These are phyloP conservation scores for Gonocerus acuteangulatus DNA, from an alignment of 2,888 invertebrate genomes.

Conservation along the genomic window DNA sequence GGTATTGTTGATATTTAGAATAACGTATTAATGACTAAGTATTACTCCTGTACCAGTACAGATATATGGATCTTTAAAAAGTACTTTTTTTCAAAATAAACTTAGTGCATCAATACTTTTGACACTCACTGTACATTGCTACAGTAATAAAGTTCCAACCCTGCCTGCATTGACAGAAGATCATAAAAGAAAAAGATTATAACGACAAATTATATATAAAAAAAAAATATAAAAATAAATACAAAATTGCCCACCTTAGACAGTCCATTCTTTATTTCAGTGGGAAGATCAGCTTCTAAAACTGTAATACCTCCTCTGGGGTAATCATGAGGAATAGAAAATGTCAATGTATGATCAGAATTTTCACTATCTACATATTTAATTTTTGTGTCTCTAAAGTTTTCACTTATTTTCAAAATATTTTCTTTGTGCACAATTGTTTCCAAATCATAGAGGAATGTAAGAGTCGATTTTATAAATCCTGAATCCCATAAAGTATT, in stretches of 20 bases:
- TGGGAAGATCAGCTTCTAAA: slow-evolving; percentile 16
- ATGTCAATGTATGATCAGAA: slow-evolving; percentile 9
- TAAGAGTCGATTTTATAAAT: slow-evolving; percentile 1
- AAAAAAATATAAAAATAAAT: too few species aligned
- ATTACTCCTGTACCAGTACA: too few species aligned
- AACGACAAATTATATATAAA: too few species aligned
- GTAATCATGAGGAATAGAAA: slow-evolving; percentile 4
- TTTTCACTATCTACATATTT: slow-evolving; percentile 12
- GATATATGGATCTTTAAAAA: too few species aligned
- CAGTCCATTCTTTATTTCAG: not conserved
- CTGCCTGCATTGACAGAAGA: too few species aligned
- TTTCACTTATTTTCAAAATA: slow-evolving; percentile 8
- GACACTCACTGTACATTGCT: too few species aligned
- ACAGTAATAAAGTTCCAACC: too few species aligned
- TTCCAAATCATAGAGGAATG: slow-evolving; percentile 6
- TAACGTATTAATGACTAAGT: too few species aligned
- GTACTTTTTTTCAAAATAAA: too few species aligned
- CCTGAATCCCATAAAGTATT: not conserved
- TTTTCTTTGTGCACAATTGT: slow-evolving; percentile 4
- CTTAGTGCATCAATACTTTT: too few species aligned
- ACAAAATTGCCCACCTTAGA: slow-evolving; percentile 2
- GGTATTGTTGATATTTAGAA: too few species aligned
- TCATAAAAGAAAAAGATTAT: too few species aligned
- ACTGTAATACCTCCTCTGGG: slow-evolving; percentile 12
- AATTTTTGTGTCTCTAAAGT: slow-evolving; percentile 4